These are phyloP conservation scores for Aphodius granarius DNA, from an alignment of 2,888 invertebrate species.

Conservation along the genomic window DNA sequence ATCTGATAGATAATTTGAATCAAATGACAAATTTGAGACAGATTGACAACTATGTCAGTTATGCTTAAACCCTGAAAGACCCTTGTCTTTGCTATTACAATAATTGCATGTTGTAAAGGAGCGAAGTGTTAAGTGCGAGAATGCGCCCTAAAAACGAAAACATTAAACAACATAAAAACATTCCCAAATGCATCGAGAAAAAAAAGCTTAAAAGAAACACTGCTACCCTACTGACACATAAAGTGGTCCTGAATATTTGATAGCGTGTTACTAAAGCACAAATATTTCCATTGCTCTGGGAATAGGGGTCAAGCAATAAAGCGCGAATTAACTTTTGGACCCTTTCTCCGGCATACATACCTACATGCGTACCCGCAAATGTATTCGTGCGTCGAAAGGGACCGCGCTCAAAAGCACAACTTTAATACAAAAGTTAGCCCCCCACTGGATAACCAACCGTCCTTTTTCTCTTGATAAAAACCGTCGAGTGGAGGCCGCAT, in stretches of 20 bases:
- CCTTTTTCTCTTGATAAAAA: not conserved
- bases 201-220: not conserved
- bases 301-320: not conserved
- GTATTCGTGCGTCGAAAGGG: not conserved
- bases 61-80: no score
- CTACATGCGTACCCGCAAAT: not conserved
- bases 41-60: no score
- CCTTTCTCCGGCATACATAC: not conserved
- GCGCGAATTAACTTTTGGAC: not conserved
- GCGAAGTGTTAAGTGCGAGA: no score
- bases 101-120: no score
- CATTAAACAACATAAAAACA: not conserved
- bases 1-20: no score
- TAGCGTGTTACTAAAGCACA: not conserved
- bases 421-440: not conserved
- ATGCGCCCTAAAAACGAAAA: not conserved
- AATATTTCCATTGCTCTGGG: not conserved
- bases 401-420: not conserved
- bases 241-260: not conserved
- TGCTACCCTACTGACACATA: not conserved
- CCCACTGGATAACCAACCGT: not conserved
- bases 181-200: not conserved
- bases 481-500: not conserved
- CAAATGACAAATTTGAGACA: no score
- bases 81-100: no score